These are phyloP conservation scores for Dasyornis broadbenti DNA, from an alignment of 2,113 vertebrate species.

Conservation along the genomic window DNA sequence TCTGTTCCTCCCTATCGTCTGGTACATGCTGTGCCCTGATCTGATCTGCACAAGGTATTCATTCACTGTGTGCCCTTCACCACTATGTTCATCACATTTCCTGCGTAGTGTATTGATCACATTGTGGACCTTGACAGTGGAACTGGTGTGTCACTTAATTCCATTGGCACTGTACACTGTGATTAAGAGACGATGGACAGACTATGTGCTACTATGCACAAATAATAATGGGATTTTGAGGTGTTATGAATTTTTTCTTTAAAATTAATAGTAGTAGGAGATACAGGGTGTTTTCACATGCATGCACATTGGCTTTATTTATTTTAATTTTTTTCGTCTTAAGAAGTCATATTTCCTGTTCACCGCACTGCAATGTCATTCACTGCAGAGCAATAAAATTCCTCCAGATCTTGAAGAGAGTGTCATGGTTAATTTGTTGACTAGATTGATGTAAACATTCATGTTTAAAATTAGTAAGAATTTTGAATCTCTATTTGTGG, in stretches of 20 bases:
- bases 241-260: not conserved
- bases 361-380: not conserved
- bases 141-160: not conserved
- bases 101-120: not conserved
- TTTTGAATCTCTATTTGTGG: not conserved
- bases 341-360: not conserved
- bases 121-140: not conserved
- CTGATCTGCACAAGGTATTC: conserved; percentile 33
- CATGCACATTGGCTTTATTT: not conserved
- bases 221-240: not conserved
- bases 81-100: not conserved
- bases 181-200: not conserved
- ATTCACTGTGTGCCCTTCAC: conserved; percentile 31
- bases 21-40: conserved; percentile 12
- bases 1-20: conserved; percentile 17
- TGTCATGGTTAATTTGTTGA: not conserved
- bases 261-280: not conserved
- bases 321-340: not conserved
- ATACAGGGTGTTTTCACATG: not conserved
- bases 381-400: not conserved
- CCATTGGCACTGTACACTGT: not conserved
- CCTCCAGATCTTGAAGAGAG: not conserved
- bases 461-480: not conserved
- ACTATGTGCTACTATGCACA: not conserved
- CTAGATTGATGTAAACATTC: not conserved